These are phyloP conservation scores for pig (Sus scrofa) DNA, from an alignment of 2,113 vertebrate genomes.

Conservation along the genomic window T2T-Sscrofa CM000818.6:42523001-42523500, in stretches of 20 bases:
- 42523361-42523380: no score
- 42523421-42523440: no score
- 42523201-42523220: no score
- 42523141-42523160: not conserved
- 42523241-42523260: no score
- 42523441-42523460: not conserved
- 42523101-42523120: not conserved
- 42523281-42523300: no score
- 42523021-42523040: accelerated
- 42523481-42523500: not conserved
- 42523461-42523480: not conserved
- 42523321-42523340: no score
- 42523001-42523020: accelerated
- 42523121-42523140: not conserved
- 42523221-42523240: no score
- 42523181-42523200: not conserved
- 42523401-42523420: no score
- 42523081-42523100: not conserved
- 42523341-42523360: no score
- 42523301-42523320: no score
- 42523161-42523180: not conserved
- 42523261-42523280: no score
- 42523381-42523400: no score
- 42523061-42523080: accelerated
- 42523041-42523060: accelerated